Percentiles rank a stretch among this genome's conserved stretches.
These are phyloP conservation scores for Rosalia funebris DNA, from an alignment of 2,888 invertebrate species.

Conservation along the genomic window DNA sequence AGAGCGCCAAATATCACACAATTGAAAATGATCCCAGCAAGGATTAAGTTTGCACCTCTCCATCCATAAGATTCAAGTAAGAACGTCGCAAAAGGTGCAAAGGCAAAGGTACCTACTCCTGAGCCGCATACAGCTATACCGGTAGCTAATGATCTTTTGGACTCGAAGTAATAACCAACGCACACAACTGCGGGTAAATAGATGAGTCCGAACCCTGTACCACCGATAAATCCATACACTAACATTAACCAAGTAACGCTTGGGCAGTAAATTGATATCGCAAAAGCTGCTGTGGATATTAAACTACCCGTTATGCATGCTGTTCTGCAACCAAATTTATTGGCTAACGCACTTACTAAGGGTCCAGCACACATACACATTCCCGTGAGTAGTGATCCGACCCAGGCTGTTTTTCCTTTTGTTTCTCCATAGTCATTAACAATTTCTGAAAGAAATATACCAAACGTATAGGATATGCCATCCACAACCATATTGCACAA, in stretches of 20 bases:
- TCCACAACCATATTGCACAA: slow-evolving; percentile 98
- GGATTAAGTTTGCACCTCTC: slow-evolving; percentile 89
- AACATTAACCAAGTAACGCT: slow-evolving; percentile 90
- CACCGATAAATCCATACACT: slow-evolving; percentile 75
- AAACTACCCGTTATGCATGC: slow-evolving; percentile 93
- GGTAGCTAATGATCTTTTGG: slow-evolving; percentile 92
- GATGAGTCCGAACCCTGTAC: slow-evolving; percentile 67
- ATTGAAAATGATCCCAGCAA: slow-evolving; percentile 89
- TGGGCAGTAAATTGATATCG: slow-evolving; percentile 84
- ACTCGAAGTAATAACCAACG: slow-evolving; percentile 97
- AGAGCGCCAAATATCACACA: slow-evolving; percentile 89
- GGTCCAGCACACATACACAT: slow-evolving; percentile 96
- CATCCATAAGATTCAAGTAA: slow-evolving; percentile 83
- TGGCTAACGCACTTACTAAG: slow-evolving; percentile 92
- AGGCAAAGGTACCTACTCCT: slow-evolving; percentile 93
- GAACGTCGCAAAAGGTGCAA: slow-evolving; percentile 88
- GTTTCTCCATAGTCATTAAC: slow-evolving; percentile 84
- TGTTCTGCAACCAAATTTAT: slow-evolving; percentile 93
- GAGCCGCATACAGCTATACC: slow-evolving; percentile 96
- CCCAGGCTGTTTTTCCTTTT: slow-evolving; percentile 92
- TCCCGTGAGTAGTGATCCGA: slow-evolving; percentile 93
- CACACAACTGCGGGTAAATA: slow-evolving; percentile 93
- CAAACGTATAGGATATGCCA: slow-evolving; percentile 97
- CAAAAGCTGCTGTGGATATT: slow-evolving; percentile 85
- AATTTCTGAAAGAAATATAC: slow-evolving; percentile 87